Conservation (phyloP, 2,113 vertebrate genomes). For the Macroglossus sobrinus region DNA sequence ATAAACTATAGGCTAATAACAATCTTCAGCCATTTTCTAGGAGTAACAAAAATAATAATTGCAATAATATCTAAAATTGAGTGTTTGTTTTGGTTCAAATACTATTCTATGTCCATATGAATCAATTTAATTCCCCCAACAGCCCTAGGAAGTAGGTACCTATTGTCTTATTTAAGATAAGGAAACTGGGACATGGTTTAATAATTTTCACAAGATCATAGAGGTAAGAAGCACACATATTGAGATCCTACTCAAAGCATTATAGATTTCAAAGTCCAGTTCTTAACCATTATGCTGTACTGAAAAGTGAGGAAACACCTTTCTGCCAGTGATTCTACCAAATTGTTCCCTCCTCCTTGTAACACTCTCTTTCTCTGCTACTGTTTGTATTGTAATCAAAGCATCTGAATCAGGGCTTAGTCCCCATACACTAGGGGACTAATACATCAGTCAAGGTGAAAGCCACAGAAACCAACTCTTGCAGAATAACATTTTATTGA, state of each 20-base stretch:
- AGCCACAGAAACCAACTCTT: not conserved
- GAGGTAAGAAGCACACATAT: not conserved
- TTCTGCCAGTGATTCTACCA: not conserved
- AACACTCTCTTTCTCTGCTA: not conserved
- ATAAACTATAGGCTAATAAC: not conserved
- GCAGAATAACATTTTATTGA: not conserved
- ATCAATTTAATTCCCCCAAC: not conserved
- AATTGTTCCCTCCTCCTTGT: not conserved
- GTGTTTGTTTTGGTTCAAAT: not conserved
- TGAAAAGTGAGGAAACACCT: not conserved
- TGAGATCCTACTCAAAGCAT: not conserved
- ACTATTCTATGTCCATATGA: not conserved
- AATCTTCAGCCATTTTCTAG: not conserved
- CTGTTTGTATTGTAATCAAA: not conserved
- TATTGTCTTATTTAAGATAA: not conserved
- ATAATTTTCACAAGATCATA: not conserved
- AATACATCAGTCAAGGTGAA: not conserved
- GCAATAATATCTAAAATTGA: not conserved
- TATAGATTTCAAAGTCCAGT: not conserved
- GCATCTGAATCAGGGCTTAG: not conserved
- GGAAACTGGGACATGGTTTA: not conserved
- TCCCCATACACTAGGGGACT: rapidly evolving
- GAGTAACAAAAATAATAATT: not conserved
- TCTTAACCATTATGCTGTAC: not conserved
- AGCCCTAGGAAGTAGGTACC: not conserved